A percentile compares a stretch with the other conserved stretches of the same genome.
These are phyloP conservation scores for Hypselothyrea guttata DNA, from an alignment of 2,888 invertebrate species.

Conservation along the genomic window DNA sequence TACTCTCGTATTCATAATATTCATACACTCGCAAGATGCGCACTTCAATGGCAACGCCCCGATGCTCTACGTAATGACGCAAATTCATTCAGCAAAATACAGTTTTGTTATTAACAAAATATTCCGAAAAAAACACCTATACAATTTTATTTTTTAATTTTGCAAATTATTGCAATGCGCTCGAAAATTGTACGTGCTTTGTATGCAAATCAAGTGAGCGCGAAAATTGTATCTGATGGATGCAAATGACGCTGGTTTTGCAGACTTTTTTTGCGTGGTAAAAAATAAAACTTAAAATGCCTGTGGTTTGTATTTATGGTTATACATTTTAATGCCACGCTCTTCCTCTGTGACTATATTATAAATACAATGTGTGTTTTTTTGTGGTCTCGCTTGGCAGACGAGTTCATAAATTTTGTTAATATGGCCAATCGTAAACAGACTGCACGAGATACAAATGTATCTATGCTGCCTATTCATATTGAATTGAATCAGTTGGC, in stretches of 20 bases:
- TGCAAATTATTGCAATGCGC: constrained; percentile 51
- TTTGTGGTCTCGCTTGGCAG: constrained; percentile 46
- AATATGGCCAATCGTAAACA: constrained; percentile 62
- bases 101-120: constrained; percentile 37
- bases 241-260: constrained; percentile 44
- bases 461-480: constrained; percentile 5
- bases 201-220: constrained; percentile 45
- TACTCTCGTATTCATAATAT: constrained; percentile 10
- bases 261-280: constrained; percentile 45
- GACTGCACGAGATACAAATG: background rate
- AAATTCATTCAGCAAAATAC: constrained; percentile 65
- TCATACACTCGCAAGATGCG: background rate
- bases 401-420: constrained; percentile 60
- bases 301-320: constrained; percentile 51
- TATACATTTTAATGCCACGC: background rate
- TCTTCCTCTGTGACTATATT: constrained; percentile 4
- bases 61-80: constrained; percentile 48
- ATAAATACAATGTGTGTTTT: constrained; percentile 1
- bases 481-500: constrained; percentile 35
- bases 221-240: constrained; percentile 58
- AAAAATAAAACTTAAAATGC: constrained; percentile 62
- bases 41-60: constrained; percentile 35
- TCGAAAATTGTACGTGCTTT: constrained; percentile 43
- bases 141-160: constrained; percentile 21
- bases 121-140: background rate